Evolutionary conservation across 2,797 vertebrate genomes (phyloP).

Genomic region (Phaenicophaeus curvirostris): DNA sequence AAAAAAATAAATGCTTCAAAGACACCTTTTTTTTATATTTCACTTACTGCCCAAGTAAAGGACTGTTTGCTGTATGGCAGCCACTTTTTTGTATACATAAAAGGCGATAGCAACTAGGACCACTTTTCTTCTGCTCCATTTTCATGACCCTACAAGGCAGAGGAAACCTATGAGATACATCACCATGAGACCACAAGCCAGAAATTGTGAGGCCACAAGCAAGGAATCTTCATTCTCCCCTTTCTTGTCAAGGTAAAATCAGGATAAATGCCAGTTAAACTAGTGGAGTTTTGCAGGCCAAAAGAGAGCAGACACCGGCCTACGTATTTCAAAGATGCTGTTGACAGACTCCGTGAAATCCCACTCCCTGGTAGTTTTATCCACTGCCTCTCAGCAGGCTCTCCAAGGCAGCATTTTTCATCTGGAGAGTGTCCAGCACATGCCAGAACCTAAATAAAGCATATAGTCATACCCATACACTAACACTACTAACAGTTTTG

Average conservation of each 20-base stretch:
- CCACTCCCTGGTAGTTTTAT: background rate
- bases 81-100: background rate
- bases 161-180: background rate
- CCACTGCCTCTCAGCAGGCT: background rate
- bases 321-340: background rate
- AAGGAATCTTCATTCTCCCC: background rate
- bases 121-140: background rate
- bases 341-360: background rate
- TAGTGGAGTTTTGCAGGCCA: background rate
- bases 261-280: background rate
- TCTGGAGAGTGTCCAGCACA: background rate
- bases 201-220: background rate
- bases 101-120: background rate
- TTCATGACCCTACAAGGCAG: background rate
- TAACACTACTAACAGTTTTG: background rate
- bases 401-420: background rate
- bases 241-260: background rate
- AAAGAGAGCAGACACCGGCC: background rate
- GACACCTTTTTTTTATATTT: background rate
- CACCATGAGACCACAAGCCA: background rate
- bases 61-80: background rate
- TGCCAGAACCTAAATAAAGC: background rate
- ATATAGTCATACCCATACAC: rapidly evolving
- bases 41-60: background rate
- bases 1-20: background rate